Base-by-base conservation (phyloP, 2,888 invertebrate species). In the Erebia palarica region DNA sequence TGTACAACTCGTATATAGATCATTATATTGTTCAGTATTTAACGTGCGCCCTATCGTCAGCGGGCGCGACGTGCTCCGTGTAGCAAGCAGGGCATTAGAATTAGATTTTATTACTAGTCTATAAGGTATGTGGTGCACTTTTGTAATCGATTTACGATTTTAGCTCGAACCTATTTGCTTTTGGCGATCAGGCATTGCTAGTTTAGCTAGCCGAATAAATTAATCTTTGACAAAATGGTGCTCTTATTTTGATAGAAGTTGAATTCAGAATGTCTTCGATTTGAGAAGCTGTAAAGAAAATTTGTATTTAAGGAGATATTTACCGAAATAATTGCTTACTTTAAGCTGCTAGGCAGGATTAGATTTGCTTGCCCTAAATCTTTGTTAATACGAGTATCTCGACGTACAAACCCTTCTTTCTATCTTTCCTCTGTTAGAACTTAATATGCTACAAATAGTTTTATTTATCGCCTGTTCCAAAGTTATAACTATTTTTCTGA, bases 1-100 rank as follows among this genome's bases (percentile, higher is more conserved):
- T 92, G 92, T 93, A 90, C 89, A 82, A 80, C 88, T 88, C 92
- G 91, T 93, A 93, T 93, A 92, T 93, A 93, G 92, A 93, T 93
- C 92, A 92, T 89, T 89, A 88, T 88, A 90, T 90, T 88, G 90
- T 88, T 87, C 86, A 84, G 86, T 86, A 89, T 87, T 88, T 87
- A 88, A 86, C 84, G 86, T 86, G 86, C 89, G 88, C 88, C 84
- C 87, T 86, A 86, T 86, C 88, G 90, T 83, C 86, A 85, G 81
- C 82, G 84, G 78, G 75, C 79, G 77, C 63, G 72, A 78, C 82
- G 84, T 81, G 83, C 75, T 73, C 73, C 64, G 90, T 80, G 88
- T 89, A 76, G 71, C 73, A 85, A 84, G 75, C 69, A 78, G 74
- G 77, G 78, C 85, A 87, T 87, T 83, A 84, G 86, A 86, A 88